These are phyloP conservation scores for Cochlearius cochlearius DNA, from an alignment of 2,113 vertebrate species.

Conservation along the genomic window DNA sequence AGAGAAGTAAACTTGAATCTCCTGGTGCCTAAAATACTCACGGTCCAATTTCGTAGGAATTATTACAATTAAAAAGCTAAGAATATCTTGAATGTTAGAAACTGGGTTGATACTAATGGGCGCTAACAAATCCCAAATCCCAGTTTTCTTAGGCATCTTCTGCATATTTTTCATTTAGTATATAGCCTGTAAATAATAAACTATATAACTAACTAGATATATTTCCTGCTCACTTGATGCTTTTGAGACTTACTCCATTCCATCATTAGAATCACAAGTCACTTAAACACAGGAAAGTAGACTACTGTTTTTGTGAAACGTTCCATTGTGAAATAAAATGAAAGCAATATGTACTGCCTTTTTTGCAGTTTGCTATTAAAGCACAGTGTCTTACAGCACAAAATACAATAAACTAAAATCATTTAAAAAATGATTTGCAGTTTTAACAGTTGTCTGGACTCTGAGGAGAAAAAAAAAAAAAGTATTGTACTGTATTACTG, in stretches of 20 bases:
- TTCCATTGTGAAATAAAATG: conserved; percentile 65
- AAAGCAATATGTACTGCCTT: conserved; percentile 65
- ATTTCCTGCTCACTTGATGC: conserved; percentile 73
- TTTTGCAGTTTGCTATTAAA: conserved; percentile 67
- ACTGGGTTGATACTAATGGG: conserved; percentile 59
- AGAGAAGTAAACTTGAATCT: conserved; percentile 68
- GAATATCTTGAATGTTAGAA: conserved; percentile 59
- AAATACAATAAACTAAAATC: conserved; percentile 50
- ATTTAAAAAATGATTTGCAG: conserved; percentile 46
- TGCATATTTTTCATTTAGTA: conserved; percentile 52
- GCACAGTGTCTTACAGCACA: conserved; percentile 74
- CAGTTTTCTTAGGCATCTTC: conserved; percentile 42
- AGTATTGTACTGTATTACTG: conserved; percentile 63
- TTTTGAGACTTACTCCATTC: conserved; percentile 77
- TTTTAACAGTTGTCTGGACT: conserved; percentile 57
- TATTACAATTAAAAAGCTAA: neutral
- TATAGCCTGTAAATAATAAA: conserved; percentile 66
- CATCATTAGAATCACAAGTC: conserved; percentile 67
- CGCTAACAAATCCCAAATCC: conserved; percentile 49
- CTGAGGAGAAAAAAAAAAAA: conserved; percentile 29
- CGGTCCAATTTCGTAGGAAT: conserved; percentile 48
- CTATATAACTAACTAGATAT: conserved; percentile 62
- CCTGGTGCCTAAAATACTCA: conserved; percentile 73
- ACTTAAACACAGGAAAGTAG: conserved; percentile 66
- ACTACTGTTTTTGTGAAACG: conserved; percentile 72